phyloP scores from a whole-genome alignment of 2,797 vertebrate genomes.

The Oryzias sinensis region DNA sequence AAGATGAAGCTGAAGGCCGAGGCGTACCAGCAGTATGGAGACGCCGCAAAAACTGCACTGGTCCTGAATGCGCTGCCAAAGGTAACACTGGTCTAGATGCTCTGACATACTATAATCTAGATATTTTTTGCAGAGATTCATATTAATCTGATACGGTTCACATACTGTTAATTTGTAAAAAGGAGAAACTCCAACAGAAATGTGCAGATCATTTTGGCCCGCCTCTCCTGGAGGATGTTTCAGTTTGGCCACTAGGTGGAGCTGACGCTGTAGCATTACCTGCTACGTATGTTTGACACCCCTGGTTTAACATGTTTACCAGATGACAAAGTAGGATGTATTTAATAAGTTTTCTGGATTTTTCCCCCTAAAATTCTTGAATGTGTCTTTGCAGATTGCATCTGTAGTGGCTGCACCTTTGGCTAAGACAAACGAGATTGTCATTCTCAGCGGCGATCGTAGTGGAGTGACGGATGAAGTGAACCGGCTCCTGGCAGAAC shows the following conservation, averaged over 20 bases:
- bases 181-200: too few species aligned
- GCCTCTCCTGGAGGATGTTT: too few species aligned
- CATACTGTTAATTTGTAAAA: too few species aligned
- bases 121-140: not conserved
- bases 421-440: constrained; percentile 86
- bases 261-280: too few species aligned
- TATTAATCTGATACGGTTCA: too few species aligned
- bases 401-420: constrained; percentile 87
- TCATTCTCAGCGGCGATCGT: constrained; percentile 88
- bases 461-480: constrained; percentile 80
- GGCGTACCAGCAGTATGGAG: constrained; percentile 89
- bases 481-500: constrained; percentile 87
- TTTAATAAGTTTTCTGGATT: too few species aligned
- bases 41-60: constrained; percentile 88
- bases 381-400: constrained; percentile 79
- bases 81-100: constrained; percentile 65
- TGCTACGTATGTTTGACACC: too few species aligned
- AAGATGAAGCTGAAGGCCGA: constrained; percentile 93
- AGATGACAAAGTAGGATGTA: too few species aligned
- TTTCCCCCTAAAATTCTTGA: not conserved
- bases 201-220: too few species aligned
- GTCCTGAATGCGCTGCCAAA: constrained; percentile 91
- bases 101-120: accelerated
- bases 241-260: too few species aligned
- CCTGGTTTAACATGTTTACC: too few species aligned